Percentiles rank a stretch among this genome's conserved stretches.
Evolutionary conservation across 2,113 vertebrate species (phyloP).

Genomic region (Pachyramphus minor): DNA sequence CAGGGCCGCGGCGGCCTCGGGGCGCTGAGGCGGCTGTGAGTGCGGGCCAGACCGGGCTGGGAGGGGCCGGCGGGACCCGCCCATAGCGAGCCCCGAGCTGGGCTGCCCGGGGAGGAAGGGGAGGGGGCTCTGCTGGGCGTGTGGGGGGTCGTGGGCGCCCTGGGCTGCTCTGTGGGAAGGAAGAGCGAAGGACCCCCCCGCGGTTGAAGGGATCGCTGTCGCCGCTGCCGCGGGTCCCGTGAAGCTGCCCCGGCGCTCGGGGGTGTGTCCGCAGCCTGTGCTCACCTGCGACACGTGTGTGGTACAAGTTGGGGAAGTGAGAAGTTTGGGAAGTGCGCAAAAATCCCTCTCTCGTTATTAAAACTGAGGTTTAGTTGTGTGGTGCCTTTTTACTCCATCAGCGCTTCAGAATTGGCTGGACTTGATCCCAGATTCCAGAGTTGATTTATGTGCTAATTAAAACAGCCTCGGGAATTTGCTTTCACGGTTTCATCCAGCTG

Average conservation of each 20-base stretch:
- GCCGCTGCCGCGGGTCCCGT: accelerated
- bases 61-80: background rate
- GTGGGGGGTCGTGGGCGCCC: background rate
- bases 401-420: background rate
- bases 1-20: background rate
- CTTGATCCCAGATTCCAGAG: background rate
- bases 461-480: background rate
- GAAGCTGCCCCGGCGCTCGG: background rate
- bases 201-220: accelerated
- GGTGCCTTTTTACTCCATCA: background rate
- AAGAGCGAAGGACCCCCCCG: accelerated
- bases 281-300: background rate
- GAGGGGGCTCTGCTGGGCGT: background rate
- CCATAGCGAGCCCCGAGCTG: background rate
- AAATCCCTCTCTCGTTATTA: accelerated
- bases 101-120: background rate
- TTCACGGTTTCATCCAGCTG: background rate
- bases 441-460: background rate
- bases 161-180: background rate
- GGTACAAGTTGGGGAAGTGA: accelerated
- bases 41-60: background rate
- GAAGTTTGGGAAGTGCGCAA: accelerated
- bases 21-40: conserved; percentile 42
- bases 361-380: accelerated
- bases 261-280: background rate